Evolutionary conservation across 2,888 invertebrate genomes (phyloP).

Genomic region (Sisyra nigra): DNA sequence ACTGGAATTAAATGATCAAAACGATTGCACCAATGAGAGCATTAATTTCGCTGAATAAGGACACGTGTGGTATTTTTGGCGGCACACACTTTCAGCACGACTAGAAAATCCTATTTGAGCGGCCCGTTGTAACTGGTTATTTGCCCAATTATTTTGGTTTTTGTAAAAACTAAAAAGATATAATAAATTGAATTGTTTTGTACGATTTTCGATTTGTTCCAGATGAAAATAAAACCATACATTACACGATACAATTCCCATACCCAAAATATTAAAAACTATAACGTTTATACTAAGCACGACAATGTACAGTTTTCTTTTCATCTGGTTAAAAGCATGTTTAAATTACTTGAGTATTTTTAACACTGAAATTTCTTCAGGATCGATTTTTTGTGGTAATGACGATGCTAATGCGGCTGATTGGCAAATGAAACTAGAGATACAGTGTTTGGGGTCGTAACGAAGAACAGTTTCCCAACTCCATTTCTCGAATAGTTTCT

Average conservation of each 20-base stretch:
- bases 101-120: neutral
- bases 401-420: conserved; percentile 21
- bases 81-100: neutral
- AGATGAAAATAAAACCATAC: too few species aligned
- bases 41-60: neutral
- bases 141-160: neutral
- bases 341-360: conserved; percentile 19
- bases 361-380: conserved; percentile 21
- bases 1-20: neutral
- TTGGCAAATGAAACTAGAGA: conserved; percentile 29
- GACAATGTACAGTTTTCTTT: too few species aligned
- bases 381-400: conserved; percentile 15
- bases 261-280: too few species aligned
- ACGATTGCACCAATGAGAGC: neutral
- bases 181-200: too few species aligned
- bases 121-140: neutral
- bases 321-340: too few species aligned
- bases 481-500: conserved; percentile 13
- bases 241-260: too few species aligned
- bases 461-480: conserved; percentile 23
- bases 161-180: neutral
- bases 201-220: too few species aligned
- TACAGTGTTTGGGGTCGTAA: conserved; percentile 28
- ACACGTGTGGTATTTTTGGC: neutral
- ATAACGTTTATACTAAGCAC: too few species aligned